Base-by-base conservation (phyloP, 1,140 invertebrate species). In the Scylla paramamosain region DNA sequence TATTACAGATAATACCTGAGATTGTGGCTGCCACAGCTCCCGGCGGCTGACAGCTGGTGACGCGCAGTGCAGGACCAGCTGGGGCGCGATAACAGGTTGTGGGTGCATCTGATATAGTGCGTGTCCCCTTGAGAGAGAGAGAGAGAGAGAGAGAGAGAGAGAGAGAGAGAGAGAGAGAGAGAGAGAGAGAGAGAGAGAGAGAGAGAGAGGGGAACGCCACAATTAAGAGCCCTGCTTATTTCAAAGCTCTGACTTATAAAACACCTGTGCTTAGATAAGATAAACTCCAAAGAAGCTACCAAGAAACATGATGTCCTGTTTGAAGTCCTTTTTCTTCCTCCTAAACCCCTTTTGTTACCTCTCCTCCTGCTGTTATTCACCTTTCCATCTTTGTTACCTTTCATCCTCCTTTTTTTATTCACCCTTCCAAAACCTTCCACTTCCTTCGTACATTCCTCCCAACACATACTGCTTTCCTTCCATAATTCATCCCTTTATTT, bases 161-260 rank as follows among this genome's bases (percentile, higher is more conserved):
- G 86, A 88, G 86, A 32, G 86, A 88, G 86, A 88, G 86, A 88
- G 86, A 88, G 86, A 88, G 86, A 88, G 86, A 88, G 86, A 88
- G 86, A 88, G 86, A 88, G 86, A 88, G 86, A 88, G 86, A 88
- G 86, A 88, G 86, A 88, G 86, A 88, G 31, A 88, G 86, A 88
- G 86, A 88, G 86, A 88, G 31, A 88, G 86, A 86, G 0, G 10
- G 84, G n/a, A 0, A 82, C 14, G 29, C 10, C 29, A 32, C 29
- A 32, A 32, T 31, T 31, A 32, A 87, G 29, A 28, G 77, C 7
- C 52, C 16, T 59, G 2, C 16, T 59, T 12, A 59, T 20, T 59
- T 59, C 52, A 59, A 59, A 59, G 10, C 52, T 59, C 16, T 59
- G 16, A 59, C 10, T 14, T 14, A 59, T 14, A 59, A 59, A 59